A percentile compares a stretch with the other conserved stretches of the same genome.
phyloP scores from a whole-genome alignment of 2,888 invertebrate genomes.

The Ceraclea dissimilis region DNA sequence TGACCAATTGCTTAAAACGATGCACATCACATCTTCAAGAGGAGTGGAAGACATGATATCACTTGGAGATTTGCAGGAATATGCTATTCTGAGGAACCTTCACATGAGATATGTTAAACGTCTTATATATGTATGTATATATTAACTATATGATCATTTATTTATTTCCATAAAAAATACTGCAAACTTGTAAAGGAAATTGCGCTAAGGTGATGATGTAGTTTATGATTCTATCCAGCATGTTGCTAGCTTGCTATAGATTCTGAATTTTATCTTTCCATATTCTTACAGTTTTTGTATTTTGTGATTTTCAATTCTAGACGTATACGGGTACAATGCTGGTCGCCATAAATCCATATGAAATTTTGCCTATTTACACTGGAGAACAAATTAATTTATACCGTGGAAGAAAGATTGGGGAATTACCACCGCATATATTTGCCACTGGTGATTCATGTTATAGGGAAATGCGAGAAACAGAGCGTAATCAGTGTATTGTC shows the following conservation, averaged over 20 bases:
- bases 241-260: background rate
- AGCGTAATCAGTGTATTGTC: conserved; percentile 85
- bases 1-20: conserved; percentile 58
- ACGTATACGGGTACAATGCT: conserved; percentile 93
- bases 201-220: background rate
- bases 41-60: conserved; percentile 96
- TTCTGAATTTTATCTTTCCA: too few species aligned
- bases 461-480: conserved; percentile 65
- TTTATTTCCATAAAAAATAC: background rate
- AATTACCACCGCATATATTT: conserved; percentile 91
- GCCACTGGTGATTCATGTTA: conserved; percentile 91
- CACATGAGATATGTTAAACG: conserved; percentile 82
- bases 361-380: conserved; percentile 90
- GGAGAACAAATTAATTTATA: conserved; percentile 80
- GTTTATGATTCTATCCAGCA: background rate
- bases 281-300: background rate
- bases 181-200: too few species aligned
- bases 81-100: conserved; percentile 85
- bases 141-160: background rate
- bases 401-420: conserved; percentile 72
- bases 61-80: conserved; percentile 89
- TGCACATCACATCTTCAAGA: conserved; percentile 70
- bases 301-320: conserved; percentile 43
- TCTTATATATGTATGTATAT: conserved; percentile 77
- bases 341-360: conserved; percentile 92